Percentiles rank a stretch among this genome's conserved stretches.
Conservation (phyloP, 2,888 invertebrate genomes). For the Rotaria macrura region DNA sequence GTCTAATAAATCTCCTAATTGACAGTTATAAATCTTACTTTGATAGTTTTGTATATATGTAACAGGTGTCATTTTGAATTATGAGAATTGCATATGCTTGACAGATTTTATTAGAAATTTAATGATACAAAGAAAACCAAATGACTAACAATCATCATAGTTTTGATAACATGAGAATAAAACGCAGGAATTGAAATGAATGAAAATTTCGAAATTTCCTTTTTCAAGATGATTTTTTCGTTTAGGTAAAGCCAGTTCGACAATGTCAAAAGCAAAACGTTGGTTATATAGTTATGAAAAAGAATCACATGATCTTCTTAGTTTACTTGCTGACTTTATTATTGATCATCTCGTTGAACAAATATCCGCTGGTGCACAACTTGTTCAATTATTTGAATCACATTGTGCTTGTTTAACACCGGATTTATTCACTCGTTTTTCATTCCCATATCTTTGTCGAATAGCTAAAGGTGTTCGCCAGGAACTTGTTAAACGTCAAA, state of each 20-base stretch:
- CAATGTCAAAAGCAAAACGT: slow-evolving; percentile 75
- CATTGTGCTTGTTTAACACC: slow-evolving; percentile 77
- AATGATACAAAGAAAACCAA: too few relatives aligned
- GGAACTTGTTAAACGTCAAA: slow-evolving; percentile 57
- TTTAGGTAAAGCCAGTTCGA: slow-evolving; percentile 44
- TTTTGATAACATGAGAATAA: too few relatives aligned
- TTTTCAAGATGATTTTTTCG: not conserved
- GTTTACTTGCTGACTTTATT: slow-evolving; percentile 66
- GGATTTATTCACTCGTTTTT: slow-evolving; percentile 64
- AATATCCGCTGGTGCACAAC: slow-evolving; percentile 55
- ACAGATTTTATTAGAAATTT: too few relatives aligned
- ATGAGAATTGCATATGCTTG: too few relatives aligned
- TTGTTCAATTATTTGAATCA: slow-evolving; percentile 83
- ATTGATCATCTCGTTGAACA: slow-evolving; percentile 84
- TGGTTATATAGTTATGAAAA: slow-evolving; percentile 74
- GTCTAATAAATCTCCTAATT: too few relatives aligned
- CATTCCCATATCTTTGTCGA: slow-evolving; percentile 65
- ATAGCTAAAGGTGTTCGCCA: slow-evolving; percentile 64
- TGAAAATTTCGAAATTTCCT: too few relatives aligned
- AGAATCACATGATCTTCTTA: slow-evolving; percentile 65
- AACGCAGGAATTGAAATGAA: too few relatives aligned
- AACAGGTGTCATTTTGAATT: too few relatives aligned
- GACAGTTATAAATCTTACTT: too few relatives aligned
- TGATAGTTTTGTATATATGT: too few relatives aligned
- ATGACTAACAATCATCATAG: too few relatives aligned